Evolutionary conservation across 2,113 vertebrate genomes (phyloP).

Genomic region (Lepisosteus oculatus): DNA sequence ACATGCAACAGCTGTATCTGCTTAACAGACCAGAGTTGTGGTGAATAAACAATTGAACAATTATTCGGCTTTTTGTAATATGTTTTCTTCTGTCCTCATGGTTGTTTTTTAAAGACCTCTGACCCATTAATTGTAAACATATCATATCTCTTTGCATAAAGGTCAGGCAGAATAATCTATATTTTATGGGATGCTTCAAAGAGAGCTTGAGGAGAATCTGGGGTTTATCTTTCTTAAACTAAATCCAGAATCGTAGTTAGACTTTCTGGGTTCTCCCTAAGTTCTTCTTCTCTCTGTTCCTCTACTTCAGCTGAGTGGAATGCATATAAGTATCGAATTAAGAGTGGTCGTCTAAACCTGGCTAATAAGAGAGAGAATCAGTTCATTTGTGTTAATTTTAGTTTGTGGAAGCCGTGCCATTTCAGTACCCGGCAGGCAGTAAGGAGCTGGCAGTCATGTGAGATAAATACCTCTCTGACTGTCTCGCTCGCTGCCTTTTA

Average conservation of each 20-base stretch:
- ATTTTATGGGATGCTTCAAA: slow-evolving; percentile 1
- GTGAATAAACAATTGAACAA: no score
- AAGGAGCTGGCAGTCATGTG: slow-evolving; percentile 27
- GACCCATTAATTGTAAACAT: no score
- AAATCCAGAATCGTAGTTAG: neutral
- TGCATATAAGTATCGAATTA: slow-evolving; percentile 18
- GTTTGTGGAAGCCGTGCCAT: slow-evolving; percentile 36
- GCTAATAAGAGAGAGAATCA: slow-evolving; percentile 31
- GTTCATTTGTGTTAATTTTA: slow-evolving; percentile 35
- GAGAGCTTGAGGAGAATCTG: no score
- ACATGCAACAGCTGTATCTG: no score
- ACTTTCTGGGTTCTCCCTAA: neutral
- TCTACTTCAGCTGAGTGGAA: slow-evolving; percentile 17
- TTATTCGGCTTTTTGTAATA: no score
- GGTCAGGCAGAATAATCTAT: neutral
- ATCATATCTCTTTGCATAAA: neutral
- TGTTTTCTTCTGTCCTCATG: no score
- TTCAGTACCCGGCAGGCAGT: slow-evolving; percentile 25
- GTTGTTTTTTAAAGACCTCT: no score
- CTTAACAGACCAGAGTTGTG: no score
- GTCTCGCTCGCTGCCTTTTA: slow-evolving; percentile 56
- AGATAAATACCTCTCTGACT: slow-evolving; percentile 35
- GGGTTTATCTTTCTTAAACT: neutral
- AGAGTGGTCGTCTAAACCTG: slow-evolving; percentile 14
- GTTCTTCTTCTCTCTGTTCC: neutral